A percentile compares a stretch with the other conserved stretches of the same genome.
These are phyloP conservation scores for Xestia sexstrigata DNA, from an alignment of 2,888 invertebrate species.

Conservation along the genomic window DNA sequence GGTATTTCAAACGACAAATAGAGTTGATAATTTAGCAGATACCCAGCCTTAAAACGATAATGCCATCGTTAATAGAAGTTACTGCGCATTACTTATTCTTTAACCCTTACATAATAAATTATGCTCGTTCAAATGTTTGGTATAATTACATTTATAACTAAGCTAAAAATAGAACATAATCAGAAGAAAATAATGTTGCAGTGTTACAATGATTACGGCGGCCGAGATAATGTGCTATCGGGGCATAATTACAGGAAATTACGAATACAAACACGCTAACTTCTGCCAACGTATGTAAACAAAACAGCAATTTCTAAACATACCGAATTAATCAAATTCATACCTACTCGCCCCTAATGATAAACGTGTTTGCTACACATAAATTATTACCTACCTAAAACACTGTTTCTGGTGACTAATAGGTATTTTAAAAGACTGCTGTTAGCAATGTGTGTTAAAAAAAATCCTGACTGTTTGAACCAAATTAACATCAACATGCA, in stretches of 20 bases:
- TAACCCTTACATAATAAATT: constrained; percentile 22
- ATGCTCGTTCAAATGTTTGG: constrained; percentile 27
- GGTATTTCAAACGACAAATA: no score
- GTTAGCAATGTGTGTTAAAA: neutral
- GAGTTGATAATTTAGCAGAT: no score
- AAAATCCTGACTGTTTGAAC: constrained; percentile 8
- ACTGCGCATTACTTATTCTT: constrained; percentile 41
- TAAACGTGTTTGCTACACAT: constrained; percentile 2
- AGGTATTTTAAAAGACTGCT: neutral
- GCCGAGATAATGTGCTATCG: constrained; percentile 58
- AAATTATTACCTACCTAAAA: neutral
- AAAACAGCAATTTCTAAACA: constrained; percentile 38
- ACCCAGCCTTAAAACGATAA: constrained; percentile 33
- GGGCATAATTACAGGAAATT: constrained; percentile 58
- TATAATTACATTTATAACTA: neutral
- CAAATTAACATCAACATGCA: constrained; percentile 6
- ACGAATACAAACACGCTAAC: constrained; percentile 47
- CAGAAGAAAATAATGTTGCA: constrained; percentile 51
- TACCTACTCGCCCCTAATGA: constrained; percentile 1
- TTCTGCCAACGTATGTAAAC: constrained; percentile 36
- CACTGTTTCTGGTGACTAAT: constrained; percentile 5
- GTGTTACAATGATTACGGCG: constrained; percentile 51
- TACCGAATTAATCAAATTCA: constrained; percentile 32
- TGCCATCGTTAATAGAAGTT: constrained; percentile 10
- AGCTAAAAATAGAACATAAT: constrained; percentile 58